These are phyloP conservation scores for Pseudomyrmex pallidus DNA, from an alignment of 1,140 invertebrate genomes.

Conservation along the genomic window DNA sequence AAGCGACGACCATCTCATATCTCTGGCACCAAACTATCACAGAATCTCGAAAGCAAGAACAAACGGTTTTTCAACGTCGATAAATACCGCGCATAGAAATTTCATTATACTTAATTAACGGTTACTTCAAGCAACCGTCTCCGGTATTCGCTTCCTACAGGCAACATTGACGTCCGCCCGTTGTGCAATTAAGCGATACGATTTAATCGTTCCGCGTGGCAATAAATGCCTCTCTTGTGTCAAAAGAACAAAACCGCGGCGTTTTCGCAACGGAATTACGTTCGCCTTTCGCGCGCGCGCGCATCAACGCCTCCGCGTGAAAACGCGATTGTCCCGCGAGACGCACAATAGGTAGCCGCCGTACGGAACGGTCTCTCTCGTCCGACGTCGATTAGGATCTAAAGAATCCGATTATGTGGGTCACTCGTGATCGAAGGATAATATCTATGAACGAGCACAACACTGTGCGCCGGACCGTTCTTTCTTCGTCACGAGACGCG, in stretches of 20 bases:
- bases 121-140: constrained; percentile 11
- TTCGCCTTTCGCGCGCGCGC: constrained; percentile 28
- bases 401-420: constrained; percentile 66
- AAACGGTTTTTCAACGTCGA: constrained; percentile 1
- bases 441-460: constrained; percentile 59
- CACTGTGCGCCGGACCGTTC: constrained; percentile 61
- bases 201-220: constrained; percentile 26
- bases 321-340: constrained; percentile 57
- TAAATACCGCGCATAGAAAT: neutral
- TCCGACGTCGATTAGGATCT: constrained; percentile 61
- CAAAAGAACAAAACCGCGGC: neutral
- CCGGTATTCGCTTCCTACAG: constrained; percentile 7
- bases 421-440: constrained; percentile 72
- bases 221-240: constrained; percentile 20
- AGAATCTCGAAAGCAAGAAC: neutral
- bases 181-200: constrained; percentile 26
- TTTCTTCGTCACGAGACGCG: constrained; percentile 67
- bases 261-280: constrained; percentile 45
- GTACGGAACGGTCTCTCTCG: constrained; percentile 39
- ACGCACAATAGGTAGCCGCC: constrained; percentile 48
- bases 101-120: constrained; percentile 32
- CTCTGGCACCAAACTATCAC: neutral
- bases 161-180: neutral
- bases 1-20: no score
- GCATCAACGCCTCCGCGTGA: constrained; percentile 59